Conservation (phyloP, 2,888 invertebrate species). For the Phaedon cochleariae region DNA sequence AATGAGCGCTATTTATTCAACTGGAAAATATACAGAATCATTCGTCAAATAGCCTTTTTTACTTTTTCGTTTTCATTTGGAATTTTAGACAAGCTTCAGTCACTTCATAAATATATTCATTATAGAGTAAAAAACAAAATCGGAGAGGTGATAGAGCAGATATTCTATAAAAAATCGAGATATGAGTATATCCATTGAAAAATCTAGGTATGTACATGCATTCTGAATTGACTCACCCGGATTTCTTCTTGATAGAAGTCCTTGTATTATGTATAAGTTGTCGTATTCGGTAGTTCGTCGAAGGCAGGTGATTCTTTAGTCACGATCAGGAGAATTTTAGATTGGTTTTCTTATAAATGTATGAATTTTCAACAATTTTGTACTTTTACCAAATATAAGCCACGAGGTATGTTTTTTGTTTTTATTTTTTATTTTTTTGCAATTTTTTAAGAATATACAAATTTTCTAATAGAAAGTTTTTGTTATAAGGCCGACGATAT, state of each 20-base stretch:
- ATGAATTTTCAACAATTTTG: constrained; percentile 52
- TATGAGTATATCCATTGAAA: too few relatives aligned
- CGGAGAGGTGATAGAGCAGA: too few relatives aligned
- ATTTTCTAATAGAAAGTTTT: constrained; percentile 57
- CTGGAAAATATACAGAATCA: too few relatives aligned
- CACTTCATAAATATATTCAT: too few relatives aligned
- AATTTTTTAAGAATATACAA: constrained; percentile 59
- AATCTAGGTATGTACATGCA: neutral
- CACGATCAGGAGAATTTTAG: constrained; percentile 47
- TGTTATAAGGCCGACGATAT: constrained; percentile 61
- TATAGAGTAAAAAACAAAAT: too few relatives aligned
- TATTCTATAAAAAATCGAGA: too few relatives aligned
- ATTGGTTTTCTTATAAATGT: constrained; percentile 44
- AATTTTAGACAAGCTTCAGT: too few relatives aligned
- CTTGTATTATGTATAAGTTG: constrained; percentile 21
- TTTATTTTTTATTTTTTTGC: constrained; percentile 52
- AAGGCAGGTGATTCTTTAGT: constrained; percentile 41
- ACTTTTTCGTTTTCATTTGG: neutral
- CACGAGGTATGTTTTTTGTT: constrained; percentile 52
- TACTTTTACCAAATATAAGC: constrained; percentile 55
- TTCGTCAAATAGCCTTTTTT: too few relatives aligned
- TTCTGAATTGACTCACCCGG: constrained; percentile 30
- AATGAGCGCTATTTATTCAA: too few relatives aligned
- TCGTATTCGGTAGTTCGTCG: constrained; percentile 39
- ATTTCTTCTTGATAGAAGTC: constrained; percentile 26